phyloP scores from a whole-genome alignment of 2,797 vertebrate species.

The Pseudocheirus occidentalis region DNA sequence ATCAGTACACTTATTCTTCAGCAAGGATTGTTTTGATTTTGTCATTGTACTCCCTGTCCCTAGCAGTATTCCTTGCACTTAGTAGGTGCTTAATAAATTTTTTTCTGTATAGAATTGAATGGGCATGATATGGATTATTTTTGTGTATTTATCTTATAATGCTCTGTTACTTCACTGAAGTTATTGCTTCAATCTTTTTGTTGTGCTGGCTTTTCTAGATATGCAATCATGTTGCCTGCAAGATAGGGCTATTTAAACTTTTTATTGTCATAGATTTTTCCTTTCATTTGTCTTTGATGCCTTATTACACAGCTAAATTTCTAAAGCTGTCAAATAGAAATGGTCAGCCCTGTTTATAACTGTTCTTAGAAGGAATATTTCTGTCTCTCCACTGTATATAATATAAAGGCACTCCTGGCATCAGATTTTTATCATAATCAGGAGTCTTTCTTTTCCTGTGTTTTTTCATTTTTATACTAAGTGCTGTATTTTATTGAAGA shows the following conservation, averaged over 20 bases:
- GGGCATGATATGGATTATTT: not conserved
- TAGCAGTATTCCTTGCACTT: not conserved
- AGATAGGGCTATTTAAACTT: not conserved
- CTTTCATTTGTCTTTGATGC: not conserved
- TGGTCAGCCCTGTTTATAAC: not conserved
- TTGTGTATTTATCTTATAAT: not conserved
- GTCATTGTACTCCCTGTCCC: not conserved
- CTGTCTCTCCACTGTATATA: not conserved
- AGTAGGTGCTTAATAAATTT: not conserved
- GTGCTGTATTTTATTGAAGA: not conserved
- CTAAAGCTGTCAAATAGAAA: not conserved
- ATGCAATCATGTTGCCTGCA: not conserved
- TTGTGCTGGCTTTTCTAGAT: not conserved
- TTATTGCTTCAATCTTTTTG: not conserved
- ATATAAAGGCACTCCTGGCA: not conserved
- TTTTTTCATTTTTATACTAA: not conserved
- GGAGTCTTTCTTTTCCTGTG: not conserved
- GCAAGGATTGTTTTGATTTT: not conserved
- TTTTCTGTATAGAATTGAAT: not conserved
- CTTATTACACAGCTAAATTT: not conserved
- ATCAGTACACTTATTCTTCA: not conserved
- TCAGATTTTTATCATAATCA: not conserved
- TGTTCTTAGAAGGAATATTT: not conserved
- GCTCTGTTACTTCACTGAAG: not conserved
- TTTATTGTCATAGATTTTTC: not conserved